A percentile compares a stretch with the other conserved stretches of the same genome.
Evolutionary conservation across 2,113 vertebrate genomes (phyloP).

Genomic region (Cettia cetti): DNA sequence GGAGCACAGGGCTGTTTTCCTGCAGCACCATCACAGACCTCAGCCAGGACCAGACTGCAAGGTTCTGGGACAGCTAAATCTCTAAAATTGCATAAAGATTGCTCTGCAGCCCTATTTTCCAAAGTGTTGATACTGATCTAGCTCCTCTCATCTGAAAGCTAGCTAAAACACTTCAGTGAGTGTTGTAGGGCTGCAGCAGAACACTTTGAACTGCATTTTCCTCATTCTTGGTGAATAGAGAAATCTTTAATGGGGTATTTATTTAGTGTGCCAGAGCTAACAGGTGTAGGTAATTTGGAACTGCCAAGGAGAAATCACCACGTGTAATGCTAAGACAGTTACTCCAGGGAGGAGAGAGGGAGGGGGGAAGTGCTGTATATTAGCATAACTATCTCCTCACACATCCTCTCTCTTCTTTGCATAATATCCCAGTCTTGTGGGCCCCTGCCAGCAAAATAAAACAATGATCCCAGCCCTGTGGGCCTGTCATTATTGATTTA

Average conservation of each 20-base stretch:
- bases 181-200: not conserved
- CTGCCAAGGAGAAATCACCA: not conserved
- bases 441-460: conserved; percentile 4
- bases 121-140: not conserved
- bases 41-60: not conserved
- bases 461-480: not conserved
- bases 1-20: not conserved
- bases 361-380: not conserved
- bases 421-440: not conserved
- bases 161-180: not conserved
- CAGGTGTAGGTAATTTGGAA: conserved; percentile 1
- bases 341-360: not conserved
- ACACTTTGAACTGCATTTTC: not conserved
- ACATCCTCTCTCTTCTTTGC: not conserved
- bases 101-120: not conserved
- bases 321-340: not conserved
- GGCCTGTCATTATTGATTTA: not conserved
- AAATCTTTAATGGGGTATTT: not conserved
- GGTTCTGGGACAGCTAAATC: not conserved
- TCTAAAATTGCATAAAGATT: not conserved
- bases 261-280: not conserved
- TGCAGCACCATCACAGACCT: not conserved
- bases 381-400: conserved; percentile 17
- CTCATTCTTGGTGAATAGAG: not conserved
- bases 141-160: not conserved